Conservation (phyloP, 2,888 invertebrate species). For the Thecocarcelia acutangulata region DNA sequence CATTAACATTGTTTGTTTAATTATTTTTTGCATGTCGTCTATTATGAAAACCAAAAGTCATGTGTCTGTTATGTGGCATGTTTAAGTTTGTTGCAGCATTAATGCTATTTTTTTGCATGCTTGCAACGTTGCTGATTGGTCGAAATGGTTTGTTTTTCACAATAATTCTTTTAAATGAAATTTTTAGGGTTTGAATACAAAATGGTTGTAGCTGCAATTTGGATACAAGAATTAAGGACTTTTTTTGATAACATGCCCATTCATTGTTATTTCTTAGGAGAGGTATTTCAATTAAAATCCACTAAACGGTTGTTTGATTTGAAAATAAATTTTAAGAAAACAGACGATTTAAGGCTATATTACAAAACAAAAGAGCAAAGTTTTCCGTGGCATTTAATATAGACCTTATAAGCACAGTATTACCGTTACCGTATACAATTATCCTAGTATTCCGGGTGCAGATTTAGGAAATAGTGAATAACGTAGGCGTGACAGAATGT, state of each 20-base stretch:
- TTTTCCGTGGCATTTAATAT: no score
- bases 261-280: neutral
- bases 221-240: neutral
- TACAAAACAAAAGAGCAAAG: no score
- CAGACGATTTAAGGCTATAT: no score
- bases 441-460: no score
- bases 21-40: constrained; percentile 49
- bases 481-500: no score
- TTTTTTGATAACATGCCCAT: constrained; percentile 3
- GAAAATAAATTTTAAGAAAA: no score
- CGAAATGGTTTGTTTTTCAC: constrained; percentile 30
- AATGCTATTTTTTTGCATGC: constrained; percentile 61
- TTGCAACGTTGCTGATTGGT: constrained; percentile 53
- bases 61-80: constrained; percentile 43
- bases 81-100: constrained; percentile 40
- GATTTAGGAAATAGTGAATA: no score
- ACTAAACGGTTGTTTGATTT: neutral
- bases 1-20: constrained; percentile 57
- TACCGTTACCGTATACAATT: no score
- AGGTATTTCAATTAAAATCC: no score
- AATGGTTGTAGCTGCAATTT: constrained; percentile 43
- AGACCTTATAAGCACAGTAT: no score
- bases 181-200: constrained; percentile 36
- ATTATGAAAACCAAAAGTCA: constrained; percentile 49
- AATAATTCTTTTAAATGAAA: neutral